Conservation (phyloP, 2,113 vertebrate genomes). For the Dipodomys ordii region DNA sequence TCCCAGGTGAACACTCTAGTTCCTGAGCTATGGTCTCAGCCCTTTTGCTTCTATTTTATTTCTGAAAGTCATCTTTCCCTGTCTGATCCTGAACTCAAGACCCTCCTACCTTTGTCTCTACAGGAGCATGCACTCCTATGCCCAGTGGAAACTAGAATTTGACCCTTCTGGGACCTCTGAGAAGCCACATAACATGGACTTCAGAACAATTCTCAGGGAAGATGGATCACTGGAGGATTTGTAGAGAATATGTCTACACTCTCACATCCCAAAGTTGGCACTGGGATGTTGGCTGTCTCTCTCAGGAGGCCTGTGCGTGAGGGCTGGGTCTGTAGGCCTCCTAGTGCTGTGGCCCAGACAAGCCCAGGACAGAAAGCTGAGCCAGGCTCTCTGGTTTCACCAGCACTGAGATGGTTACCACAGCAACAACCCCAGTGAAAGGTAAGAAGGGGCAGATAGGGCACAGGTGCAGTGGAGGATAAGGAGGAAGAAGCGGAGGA, state of each 20-base stretch:
- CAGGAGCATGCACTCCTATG: no score
- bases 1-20: no score
- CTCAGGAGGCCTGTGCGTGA: background rate
- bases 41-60: no score
- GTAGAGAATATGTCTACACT: background rate
- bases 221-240: background rate
- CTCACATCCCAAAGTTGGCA: background rate
- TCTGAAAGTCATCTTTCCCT: no score
- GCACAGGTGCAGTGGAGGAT: background rate
- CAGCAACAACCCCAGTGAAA: constrained; percentile 20
- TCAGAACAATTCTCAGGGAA: background rate
- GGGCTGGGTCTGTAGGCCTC: background rate
- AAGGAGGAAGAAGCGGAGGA: background rate
- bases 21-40: no score
- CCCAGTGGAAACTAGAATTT: background rate
- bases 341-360: background rate
- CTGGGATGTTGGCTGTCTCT: background rate
- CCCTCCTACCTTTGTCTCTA: no score
- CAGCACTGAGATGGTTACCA: background rate
- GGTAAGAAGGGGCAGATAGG: background rate
- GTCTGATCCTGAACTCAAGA: no score
- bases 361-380: background rate
- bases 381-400: background rate
- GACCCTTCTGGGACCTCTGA: background rate
- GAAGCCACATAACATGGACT: background rate